A percentile compares a stretch with the other conserved stretches of the same genome.
These are phyloP conservation scores for Antheraea assamensis DNA, from an alignment of 2,888 invertebrate genomes.

Conservation along the genomic window DNA sequence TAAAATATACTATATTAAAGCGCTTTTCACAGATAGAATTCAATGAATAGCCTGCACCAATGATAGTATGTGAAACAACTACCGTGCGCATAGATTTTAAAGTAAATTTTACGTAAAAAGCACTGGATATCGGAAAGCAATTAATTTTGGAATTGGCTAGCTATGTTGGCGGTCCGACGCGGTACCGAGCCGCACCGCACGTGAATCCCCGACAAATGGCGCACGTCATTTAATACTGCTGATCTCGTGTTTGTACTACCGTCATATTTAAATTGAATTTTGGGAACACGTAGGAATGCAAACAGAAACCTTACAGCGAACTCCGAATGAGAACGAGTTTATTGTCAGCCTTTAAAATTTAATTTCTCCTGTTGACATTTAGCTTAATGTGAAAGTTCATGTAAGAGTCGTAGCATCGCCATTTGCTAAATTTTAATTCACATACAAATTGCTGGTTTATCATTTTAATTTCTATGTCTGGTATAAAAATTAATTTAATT, in stretches of 20 bases:
- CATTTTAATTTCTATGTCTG: neutral
- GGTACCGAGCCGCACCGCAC: conserved; percentile 44
- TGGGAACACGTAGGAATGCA: conserved; percentile 61
- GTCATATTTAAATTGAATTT: conserved; percentile 81
- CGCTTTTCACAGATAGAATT: neutral
- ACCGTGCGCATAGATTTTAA: conserved; percentile 34
- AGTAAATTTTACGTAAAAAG: conserved; percentile 40
- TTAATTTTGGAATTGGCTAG: conserved; percentile 69
- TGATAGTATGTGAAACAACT: neutral
- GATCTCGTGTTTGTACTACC: conserved; percentile 77
- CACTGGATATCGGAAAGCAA: conserved; percentile 70
- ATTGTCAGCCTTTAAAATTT: conserved; percentile 57
- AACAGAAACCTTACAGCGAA: conserved; percentile 59
- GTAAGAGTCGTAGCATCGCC: neutral
- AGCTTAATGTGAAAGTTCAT: conserved; percentile 38
- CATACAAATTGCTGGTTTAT: neutral
- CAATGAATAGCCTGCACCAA: neutral
- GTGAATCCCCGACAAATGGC: conserved; percentile 69
- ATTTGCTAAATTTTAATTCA: neutral
- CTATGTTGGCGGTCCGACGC: conserved; percentile 40
- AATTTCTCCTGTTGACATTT: conserved; percentile 38
- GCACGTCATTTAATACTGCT: conserved; percentile 76
- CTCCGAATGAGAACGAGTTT: conserved; percentile 46
- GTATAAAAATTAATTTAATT: neutral
- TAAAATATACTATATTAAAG: neutral